Conservation (phyloP, 2,113 vertebrate species). For the Hylia prasina region DNA sequence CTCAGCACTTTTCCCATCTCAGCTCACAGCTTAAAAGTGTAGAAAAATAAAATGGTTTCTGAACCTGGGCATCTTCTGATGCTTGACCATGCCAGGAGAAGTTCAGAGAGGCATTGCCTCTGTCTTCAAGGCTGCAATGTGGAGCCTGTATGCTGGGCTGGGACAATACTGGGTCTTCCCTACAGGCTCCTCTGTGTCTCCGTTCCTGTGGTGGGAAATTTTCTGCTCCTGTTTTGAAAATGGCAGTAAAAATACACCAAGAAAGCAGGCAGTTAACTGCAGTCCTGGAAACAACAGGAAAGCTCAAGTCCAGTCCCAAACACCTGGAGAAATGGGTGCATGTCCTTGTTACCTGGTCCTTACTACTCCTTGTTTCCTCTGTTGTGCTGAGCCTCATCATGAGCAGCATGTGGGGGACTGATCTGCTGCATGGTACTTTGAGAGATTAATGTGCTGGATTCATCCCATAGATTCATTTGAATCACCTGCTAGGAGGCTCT, state of each 20-base stretch:
- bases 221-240: neutral
- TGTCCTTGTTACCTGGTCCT: neutral
- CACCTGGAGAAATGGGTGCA: neutral
- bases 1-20: neutral
- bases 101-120: neutral
- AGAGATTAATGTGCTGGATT: constrained; percentile 1
- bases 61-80: neutral
- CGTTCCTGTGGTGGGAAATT: neutral
- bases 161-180: neutral
- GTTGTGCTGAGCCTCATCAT: fast-evolving
- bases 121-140: neutral
- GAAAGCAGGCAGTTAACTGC: neutral
- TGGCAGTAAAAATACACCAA: neutral
- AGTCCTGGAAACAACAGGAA: neutral
- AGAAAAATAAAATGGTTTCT: neutral
- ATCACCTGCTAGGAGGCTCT: neutral
- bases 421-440: neutral
- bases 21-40: neutral
- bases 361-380: neutral
- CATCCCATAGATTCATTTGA: neutral
- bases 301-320: neutral
- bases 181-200: neutral
- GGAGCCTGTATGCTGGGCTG: neutral
- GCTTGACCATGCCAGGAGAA: neutral
- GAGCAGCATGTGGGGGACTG: neutral